Base-by-base conservation (phyloP, 1,140 invertebrate genomes). In the Cecropterus lyciades region DNA sequence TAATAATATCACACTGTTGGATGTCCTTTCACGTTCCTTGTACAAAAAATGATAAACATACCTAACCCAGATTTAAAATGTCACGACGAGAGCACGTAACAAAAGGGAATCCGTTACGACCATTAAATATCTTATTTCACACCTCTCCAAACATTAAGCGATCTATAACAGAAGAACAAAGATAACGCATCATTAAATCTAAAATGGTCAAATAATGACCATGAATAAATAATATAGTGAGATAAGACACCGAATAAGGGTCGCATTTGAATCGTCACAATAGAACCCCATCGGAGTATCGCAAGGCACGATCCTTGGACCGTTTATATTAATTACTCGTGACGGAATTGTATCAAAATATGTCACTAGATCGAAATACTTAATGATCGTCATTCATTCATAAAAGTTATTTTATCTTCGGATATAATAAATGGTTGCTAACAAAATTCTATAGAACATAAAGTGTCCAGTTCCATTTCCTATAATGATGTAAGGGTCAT, bases 191-290 rank as follows among this genome's bases (percentile, higher is more conserved):
- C 88, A 91, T 91, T 91, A 91, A 82, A 83, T 79, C 68, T 57
- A 76, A 91, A 89, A 91, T 84, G 88, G 85, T 88, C 88, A 91
- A 91, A 91, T 91, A 89, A 91, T 91, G 88, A 89, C 88, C 88
- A 87, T 89, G 84, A 91, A 91, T 89, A 89, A 91, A 91, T 89
- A 85, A 88, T 86, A 73, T 64, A 80, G 72, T 83, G 73, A 88
- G 86, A 91, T 89, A 86, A 87, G 81, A 84, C 72, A 75, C 65
- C 67, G 65, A 67, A 72, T 69, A 72, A 73, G 81, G 83, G 85
- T 83, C 80, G 71, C 70, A 81, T 78, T 75, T 84, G 72, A 78
- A 82, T 77, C 70, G 48, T 73, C 73, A 89, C 87, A 89, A 91
- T 81, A 69, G 82, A 62, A 86, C 83, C 85, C 84, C 68, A 78